Percentiles rank a stretch among this genome's conserved stretches.
These are phyloP conservation scores for Ceraclea dissimilis DNA, from an alignment of 2,888 invertebrate genomes.

Conservation along the genomic window DNA sequence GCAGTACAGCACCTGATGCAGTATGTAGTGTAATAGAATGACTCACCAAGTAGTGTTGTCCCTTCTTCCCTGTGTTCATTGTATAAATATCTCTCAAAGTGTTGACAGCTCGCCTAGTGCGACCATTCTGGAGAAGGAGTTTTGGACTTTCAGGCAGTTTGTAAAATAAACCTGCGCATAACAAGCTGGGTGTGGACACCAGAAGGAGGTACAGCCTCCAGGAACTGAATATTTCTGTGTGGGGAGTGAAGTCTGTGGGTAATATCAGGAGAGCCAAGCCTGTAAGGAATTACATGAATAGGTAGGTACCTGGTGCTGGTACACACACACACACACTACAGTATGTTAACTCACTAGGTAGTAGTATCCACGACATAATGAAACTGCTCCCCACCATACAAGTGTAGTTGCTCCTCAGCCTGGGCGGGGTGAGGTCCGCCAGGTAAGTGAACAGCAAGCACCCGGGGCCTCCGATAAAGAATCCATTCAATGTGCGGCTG, in stretches of 20 bases:
- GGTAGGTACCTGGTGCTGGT: too few species aligned
- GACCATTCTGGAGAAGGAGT: conserved; percentile 53
- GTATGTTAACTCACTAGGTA: conserved; percentile 48
- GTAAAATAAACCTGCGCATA: conserved; percentile 51
- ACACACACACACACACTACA: too few species aligned
- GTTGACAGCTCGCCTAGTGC: conserved; percentile 49
- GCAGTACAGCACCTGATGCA: too few species aligned
- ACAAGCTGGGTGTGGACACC: conserved; percentile 56
- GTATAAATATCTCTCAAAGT: conserved; percentile 51
- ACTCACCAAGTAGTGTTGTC: conserved; percentile 47
- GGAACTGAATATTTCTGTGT: conserved; percentile 45
- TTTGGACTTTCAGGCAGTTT: conserved; percentile 66
- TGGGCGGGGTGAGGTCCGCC: conserved; percentile 58
- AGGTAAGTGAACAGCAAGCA: conserved; percentile 55
- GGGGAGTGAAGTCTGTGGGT: conserved; percentile 39
- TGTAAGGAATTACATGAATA: conserved; percentile 29
- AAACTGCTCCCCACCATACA: conserved; percentile 59
- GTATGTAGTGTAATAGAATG: too few species aligned
- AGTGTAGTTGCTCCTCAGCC: conserved; percentile 50
- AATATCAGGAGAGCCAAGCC: conserved; percentile 60
- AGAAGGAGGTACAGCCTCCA: conserved; percentile 63
- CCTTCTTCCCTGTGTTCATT: conserved; percentile 41
- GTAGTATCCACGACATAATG: conserved; percentile 53
- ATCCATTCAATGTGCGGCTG: conserved; percentile 57
- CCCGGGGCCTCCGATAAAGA: conserved; percentile 51